Evolutionary conservation across 53 echinoderm and acorn worm species (phyloP), one percentile per base, ranked within the genome.

Genomic region (Luidia sarsii): DNA sequence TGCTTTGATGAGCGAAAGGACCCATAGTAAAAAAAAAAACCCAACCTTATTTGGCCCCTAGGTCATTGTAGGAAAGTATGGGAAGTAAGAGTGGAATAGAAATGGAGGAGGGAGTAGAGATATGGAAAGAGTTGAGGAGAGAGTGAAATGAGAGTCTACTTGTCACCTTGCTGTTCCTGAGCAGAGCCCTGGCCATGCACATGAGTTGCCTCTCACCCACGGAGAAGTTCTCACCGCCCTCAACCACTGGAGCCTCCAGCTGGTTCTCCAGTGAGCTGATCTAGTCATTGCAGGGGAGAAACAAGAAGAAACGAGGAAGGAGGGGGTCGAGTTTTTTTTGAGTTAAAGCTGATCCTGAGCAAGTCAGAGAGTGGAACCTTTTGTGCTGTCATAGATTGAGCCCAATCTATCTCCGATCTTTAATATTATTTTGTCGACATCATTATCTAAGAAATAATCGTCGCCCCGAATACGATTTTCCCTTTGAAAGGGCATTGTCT

Each of bases 191-290:
- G 9, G 96, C 86, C 86, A 96, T 93, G 60, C 96, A 96, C 1
- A 96, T 67, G 3, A 96, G 87, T 46, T 96, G 96, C 31, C 91
- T 66, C 84, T 96, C 96, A 1, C 96, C 96, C n/a, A 90, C 85
- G 1, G 96, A 96, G 75, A 96, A 96, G 64, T 93, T 96, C 43
- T 93, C 93, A 1, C 96, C 96, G 18, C 88, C 88, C 81, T 96
- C 96, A 22, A 85, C 64, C 7, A 96, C 93, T 1, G 79, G 63
- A 1, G 93, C 79, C 34, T 96, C 86, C n/a, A 96, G 67, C 33
- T 93, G 88, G 6, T 83, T 50, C 0, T 90, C 90, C 8, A 97
- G 49, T n/a, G 57, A 19, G 20, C 66, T 73, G 13, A 97, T 91
- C 99, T 97, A 45, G 31, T n/a, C n/a, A n/a, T n/a, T n/a, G n/a